phyloP scores from a whole-genome alignment of 2,113 vertebrate genomes.

The Planiliza haematocheilus region DNA sequence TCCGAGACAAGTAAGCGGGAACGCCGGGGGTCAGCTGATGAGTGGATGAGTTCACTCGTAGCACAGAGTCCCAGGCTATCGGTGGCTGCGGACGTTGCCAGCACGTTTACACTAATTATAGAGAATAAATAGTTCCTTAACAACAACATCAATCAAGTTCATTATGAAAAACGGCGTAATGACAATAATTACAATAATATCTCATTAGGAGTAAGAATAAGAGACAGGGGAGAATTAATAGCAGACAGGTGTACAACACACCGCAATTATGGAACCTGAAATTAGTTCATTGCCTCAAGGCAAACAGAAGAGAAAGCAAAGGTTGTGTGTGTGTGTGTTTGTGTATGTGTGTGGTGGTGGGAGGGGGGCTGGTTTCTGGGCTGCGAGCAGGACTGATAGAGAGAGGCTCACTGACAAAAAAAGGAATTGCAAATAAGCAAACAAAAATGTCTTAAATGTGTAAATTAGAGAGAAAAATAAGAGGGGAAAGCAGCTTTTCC shows the following conservation, averaged over 20 bases:
- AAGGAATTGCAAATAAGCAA: conserved; percentile 97
- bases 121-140: conserved; percentile 79
- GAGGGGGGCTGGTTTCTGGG: conserved; percentile 48
- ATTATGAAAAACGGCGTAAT: conserved; percentile 85
- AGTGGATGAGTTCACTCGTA: conserved; percentile 43
- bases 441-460: conserved; percentile 99
- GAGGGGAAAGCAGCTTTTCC: conserved; percentile 94
- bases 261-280: conserved; percentile 97
- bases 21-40: conserved; percentile 82
- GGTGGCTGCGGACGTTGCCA: conserved; percentile 52
- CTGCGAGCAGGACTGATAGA: conserved; percentile 62
- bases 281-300: conserved; percentile 97
- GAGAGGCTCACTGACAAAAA: conserved; percentile 74
- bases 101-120: conserved; percentile 68
- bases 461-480: conserved; percentile 98
- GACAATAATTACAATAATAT: conserved; percentile 88
- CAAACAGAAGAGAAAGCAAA: conserved; percentile 80
- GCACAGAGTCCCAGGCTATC: conserved; percentile 73
- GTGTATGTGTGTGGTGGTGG: conserved; percentile 22
- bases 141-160: conserved; percentile 84
- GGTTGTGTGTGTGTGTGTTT: conserved; percentile 46
- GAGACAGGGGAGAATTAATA: conserved; percentile 90
- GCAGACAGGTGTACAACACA: conserved; percentile 99
- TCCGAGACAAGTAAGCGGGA: conserved; percentile 85
- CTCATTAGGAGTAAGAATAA: conserved; percentile 87